phyloP scores from a whole-genome alignment of 2,888 invertebrate genomes.

The Agriopis aurantiaria region DNA sequence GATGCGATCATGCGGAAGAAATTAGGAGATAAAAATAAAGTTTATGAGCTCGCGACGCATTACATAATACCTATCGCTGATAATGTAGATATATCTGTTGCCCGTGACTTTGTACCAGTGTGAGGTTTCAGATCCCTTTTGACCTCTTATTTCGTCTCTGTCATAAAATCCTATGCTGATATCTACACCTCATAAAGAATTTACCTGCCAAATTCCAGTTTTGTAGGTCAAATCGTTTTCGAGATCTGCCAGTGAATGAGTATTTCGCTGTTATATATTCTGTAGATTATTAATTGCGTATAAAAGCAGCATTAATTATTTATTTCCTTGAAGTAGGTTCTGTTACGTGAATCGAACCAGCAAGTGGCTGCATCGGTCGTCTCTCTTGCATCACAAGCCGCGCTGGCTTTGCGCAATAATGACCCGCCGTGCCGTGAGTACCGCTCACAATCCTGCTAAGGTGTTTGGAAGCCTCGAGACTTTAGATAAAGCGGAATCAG shows the following conservation, averaged over 20 bases:
- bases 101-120: no score
- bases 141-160: no score
- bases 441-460: slow-evolving; percentile 22
- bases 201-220: no score
- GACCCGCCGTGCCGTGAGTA: slow-evolving; percentile 45
- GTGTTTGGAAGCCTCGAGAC: slow-evolving; percentile 14
- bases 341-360: slow-evolving; percentile 33
- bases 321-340: slow-evolving; percentile 5
- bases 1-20: slow-evolving; percentile 6
- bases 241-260: no score
- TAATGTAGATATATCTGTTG: no score
- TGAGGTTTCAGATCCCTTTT: no score
- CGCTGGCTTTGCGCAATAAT: slow-evolving; percentile 58
- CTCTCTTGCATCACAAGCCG: slow-evolving; percentile 53
- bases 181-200: no score
- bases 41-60: not conserved
- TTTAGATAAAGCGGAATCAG: not conserved
- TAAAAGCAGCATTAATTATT: slow-evolving; percentile 14
- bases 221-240: no score
- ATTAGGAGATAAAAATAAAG: slow-evolving; percentile 8
- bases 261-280: not conserved
- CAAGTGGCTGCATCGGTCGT: slow-evolving; percentile 43
- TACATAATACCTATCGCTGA: not conserved
- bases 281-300: not conserved
- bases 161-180: no score